Conservation (phyloP, 2,888 invertebrate species). For the Uropetala carovei region DNA sequence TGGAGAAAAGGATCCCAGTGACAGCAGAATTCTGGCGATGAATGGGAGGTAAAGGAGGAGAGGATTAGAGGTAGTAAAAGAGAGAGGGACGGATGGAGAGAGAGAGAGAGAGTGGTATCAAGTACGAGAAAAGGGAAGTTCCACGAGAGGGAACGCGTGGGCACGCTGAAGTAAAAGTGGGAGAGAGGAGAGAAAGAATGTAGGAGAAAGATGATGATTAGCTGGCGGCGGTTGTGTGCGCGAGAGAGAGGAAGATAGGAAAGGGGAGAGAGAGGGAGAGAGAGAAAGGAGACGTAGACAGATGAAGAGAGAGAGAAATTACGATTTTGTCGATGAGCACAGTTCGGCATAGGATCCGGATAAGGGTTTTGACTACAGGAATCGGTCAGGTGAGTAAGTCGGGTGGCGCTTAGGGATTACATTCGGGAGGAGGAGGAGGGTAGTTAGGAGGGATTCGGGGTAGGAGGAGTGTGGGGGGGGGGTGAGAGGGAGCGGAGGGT, state of each 20-base stretch:
- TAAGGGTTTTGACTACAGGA: conserved; percentile 64
- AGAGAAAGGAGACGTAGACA: neutral
- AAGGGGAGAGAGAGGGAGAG: neutral
- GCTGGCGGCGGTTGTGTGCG: neutral
- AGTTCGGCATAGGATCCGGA: conserved; percentile 34
- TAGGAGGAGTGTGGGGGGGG: neutral
- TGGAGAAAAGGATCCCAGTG: too few relatives aligned
- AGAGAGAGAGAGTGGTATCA: neutral
- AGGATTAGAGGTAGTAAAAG: neutral
- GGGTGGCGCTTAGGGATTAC: conserved; percentile 54
- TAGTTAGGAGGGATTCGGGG: neutral
- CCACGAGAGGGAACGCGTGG: neutral
- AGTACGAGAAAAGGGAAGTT: conserved; percentile 6
- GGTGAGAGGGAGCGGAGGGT: neutral
- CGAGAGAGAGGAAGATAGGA: neutral
- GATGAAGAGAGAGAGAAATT: conserved; percentile 26
- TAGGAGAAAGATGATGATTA: neutral
- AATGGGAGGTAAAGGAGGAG: neutral
- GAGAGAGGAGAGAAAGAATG: neutral
- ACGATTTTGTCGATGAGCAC: conserved; percentile 53
- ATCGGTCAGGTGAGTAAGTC: conserved; percentile 63
- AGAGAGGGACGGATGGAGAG: neutral
- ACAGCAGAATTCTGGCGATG: neutral
- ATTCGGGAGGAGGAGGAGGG: neutral
- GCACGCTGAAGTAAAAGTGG: neutral